These are phyloP conservation scores for Cliona cf. orientalis DNA, from an alignment of 37 sponge, comb jelly and placozoan species.

Conservation along the genomic window DNA sequence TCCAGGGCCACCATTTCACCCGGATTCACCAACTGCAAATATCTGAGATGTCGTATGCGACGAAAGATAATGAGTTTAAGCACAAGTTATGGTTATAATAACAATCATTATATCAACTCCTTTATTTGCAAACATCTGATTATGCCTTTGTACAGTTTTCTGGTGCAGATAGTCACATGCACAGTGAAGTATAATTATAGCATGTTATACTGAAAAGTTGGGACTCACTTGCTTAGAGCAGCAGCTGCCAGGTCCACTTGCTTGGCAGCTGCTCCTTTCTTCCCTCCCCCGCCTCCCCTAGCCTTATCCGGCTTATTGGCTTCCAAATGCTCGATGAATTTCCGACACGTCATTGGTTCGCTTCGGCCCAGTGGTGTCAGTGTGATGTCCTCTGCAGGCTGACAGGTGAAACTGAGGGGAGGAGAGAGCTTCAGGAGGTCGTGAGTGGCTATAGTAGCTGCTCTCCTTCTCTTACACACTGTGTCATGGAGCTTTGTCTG, in stretches of 20 bases:
- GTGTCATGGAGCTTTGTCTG: slow-evolving; percentile 90
- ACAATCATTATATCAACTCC: no score
- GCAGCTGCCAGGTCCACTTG: slow-evolving; percentile 51
- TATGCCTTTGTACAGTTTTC: no score
- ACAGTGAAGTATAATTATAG: no score
- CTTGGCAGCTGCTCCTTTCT: slow-evolving; percentile 18
- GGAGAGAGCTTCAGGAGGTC: slow-evolving; percentile 59
- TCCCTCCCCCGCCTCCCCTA: slow-evolving; percentile 44
- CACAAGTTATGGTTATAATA: no score
- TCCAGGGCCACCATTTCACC: slow-evolving; percentile 61
- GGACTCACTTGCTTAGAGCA: slow-evolving; percentile 75
- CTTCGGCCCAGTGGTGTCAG: slow-evolving; percentile 75
- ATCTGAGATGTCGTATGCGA: no score
- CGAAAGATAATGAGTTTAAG: no score
- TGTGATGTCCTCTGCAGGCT: slow-evolving; percentile 41
- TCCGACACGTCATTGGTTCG: slow-evolving; percentile 30
- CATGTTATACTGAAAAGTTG: neutral
- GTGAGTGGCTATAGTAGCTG: slow-evolving; percentile 94
- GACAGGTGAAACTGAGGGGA: slow-evolving; percentile 63
- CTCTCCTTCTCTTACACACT: slow-evolving; percentile 75
- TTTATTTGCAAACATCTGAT: no score
- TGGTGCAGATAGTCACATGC: no score
- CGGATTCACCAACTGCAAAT: slow-evolving; percentile 65
- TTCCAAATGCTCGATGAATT: slow-evolving; percentile 69
- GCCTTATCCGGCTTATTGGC: slow-evolving; percentile 53